Percentiles rank a stretch among this genome's conserved stretches.
Evolutionary conservation across 2,113 vertebrate genomes (phyloP).

Genomic region (Pholis gunnellus): DNA sequence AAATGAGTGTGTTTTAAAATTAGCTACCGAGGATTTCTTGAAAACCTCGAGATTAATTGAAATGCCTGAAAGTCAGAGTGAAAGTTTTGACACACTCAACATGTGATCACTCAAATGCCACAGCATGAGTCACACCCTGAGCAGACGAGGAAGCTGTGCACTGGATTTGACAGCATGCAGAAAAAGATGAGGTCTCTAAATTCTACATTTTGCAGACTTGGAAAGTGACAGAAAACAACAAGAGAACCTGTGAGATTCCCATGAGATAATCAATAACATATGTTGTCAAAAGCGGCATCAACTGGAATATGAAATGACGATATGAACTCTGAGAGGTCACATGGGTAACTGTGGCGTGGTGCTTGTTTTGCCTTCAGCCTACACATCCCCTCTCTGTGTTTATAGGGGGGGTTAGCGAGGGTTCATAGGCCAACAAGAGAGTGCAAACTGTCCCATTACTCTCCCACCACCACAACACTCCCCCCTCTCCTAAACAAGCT

Average conservation of each 20-base stretch:
- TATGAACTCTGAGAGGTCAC: conserved; percentile 5
- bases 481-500: conserved; percentile 58
- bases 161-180: background rate
- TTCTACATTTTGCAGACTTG: background rate
- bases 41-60: conserved; percentile 13
- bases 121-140: background rate
- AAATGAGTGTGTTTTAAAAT: background rate
- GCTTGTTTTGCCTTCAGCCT: conserved; percentile 21
- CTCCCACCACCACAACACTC: conserved; percentile 37
- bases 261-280: background rate
- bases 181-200: background rate
- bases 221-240: background rate
- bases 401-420: conserved; percentile 65
- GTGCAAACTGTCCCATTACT: conserved; percentile 62
- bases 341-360: background rate
- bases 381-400: conserved; percentile 50
- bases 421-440: conserved; percentile 71
- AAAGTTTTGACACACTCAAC: background rate
- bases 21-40: background rate
- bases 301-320: background rate
- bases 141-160: background rate
- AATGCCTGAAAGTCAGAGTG: conserved; percentile 15
- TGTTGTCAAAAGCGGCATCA: background rate
- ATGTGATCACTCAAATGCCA: background rate
- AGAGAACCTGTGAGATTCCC: background rate